Evolutionary conservation across 2,113 vertebrate species (phyloP), one percentile per base, ranked within the genome.

Genomic region (Crocuta crocuta): DNA sequence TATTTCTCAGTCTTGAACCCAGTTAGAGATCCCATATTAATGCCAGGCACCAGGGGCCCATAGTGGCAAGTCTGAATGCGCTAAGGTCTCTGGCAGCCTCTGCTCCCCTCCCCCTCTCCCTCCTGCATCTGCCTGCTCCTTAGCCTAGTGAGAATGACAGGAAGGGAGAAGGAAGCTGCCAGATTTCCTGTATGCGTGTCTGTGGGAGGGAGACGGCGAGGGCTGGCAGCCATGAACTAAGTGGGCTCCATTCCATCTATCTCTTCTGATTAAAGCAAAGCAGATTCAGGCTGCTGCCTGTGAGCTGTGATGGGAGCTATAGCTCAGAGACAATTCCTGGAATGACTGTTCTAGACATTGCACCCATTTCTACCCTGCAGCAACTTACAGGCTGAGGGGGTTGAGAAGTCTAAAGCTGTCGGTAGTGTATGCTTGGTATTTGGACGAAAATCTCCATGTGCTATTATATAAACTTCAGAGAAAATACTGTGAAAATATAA

Each of bases 201-300:
- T 96, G 97, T 97, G 96, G 97, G 97, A 98, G 97, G 97, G 89
- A 98, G 94, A 97, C 0, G 63, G 53, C 28, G 91, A 98, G 97
- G 92, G 95, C 96, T 98, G 97, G 98, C 97, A 98, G 97, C 98
- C 96, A 79, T 79, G 13, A 94, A 94, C 92, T 85, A 88, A 96
- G 95, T 79, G 97, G 98, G 97, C 97, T 97, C 33, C 65, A 17
- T 96, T 97, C 97, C 97, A 97, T 96, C 89, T 95, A 80, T 96
- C 94, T 76, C 89, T 93, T 92, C 95, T 97, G 97, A 97, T 96
- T 78, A 97, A 94, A 98, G 87, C 95, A 45, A 96, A 92, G 79
- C 76, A 81, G 80, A 88, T 88, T 96, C 92, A 96, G 87, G 76
- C 95, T 94, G 81, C 93, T 97, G 95, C 93, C 90, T 96, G 81